Evolutionary conservation across 2,797 vertebrate genomes (phyloP), one percentile per base, ranked within the genome.

Genomic region (Bovichtus diacanthus): DNA sequence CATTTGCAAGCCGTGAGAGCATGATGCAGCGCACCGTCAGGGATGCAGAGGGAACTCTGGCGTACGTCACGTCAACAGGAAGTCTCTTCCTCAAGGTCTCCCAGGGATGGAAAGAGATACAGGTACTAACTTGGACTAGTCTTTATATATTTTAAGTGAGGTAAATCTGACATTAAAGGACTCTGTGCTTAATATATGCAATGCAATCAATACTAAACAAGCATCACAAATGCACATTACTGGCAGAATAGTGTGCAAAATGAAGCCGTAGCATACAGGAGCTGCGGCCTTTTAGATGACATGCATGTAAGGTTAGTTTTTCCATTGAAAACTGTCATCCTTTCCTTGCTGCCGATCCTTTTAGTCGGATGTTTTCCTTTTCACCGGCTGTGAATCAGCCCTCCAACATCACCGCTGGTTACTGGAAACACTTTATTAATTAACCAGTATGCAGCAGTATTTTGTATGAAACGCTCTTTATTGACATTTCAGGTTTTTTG

Each of bases 61-160:
- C 94, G 41, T 98, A 95, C 19, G 91, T 98, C 76, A 94, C 88
- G 3, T 92, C 93, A 68, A 96, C 93, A 44, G 92, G 95, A 18
- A 96, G 96, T 69, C 94, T 99, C 29, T 99, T 96, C 83, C 91
- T 99, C 55, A 97, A 97, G 19, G 97, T 99, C 62, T 87, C 75
- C 78, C 95, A 95, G 58, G 98, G 98, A 46, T 99, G 98, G 98
- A 98, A 96, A 89, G 97, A 98, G 87, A 84, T 99, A 53, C 97
- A 97, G 97, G 98, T 93, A 80, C 36, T 12, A 46, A 46, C 23
- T 16, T 21, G 5, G n/a, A 19, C 21, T 8, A 5, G 15, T 15
- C 0, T 5, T 29, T n/a, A 3, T 8, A 3, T 7, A 13, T 15
- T 56, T 9, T 12, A 47, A 18, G n/a, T 46, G 18, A 34, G n/a